Evolutionary conservation across 2,113 vertebrate species (phyloP).

Genomic region (Oplegnathus fasciatus): DNA sequence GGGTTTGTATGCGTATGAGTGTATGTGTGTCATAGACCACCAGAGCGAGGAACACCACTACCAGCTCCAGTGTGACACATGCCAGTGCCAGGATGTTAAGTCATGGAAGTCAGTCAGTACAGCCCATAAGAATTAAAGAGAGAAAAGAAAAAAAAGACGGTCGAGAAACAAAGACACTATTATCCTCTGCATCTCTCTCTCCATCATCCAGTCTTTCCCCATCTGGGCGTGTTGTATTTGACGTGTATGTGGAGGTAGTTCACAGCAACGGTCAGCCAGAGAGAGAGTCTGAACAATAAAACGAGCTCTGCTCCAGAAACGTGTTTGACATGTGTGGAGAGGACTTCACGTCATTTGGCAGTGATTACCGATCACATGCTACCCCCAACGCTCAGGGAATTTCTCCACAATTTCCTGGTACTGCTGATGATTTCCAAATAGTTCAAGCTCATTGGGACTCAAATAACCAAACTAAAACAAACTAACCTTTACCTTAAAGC

Average conservation of each 20-base stretch:
- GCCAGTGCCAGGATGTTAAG: constrained; percentile 60
- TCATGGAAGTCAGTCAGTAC: constrained; percentile 46
- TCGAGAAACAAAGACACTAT: constrained; percentile 64
- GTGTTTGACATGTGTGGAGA: constrained; percentile 21
- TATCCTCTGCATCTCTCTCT: constrained; percentile 45
- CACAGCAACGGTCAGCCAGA: neutral
- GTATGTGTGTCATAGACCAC: constrained; percentile 40
- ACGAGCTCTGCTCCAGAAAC: constrained; percentile 18
- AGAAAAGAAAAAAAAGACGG: neutral
- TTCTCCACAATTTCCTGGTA: constrained; percentile 1
- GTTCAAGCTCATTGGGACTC: neutral
- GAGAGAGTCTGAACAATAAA: constrained; percentile 21
- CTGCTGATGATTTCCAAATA: neutral
- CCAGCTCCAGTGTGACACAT: constrained; percentile 48
- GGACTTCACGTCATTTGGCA: constrained; percentile 16
- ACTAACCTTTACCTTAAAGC: neutral
- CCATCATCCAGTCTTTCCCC: neutral
- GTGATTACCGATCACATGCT: constrained; percentile 7
- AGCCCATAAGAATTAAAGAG: constrained; percentile 23
- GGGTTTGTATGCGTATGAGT: neutral
- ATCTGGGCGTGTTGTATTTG: constrained; percentile 2
- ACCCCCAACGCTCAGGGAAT: neutral
- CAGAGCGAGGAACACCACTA: constrained; percentile 7
- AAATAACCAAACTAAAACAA: neutral
- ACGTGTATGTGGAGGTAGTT: constrained; percentile 13